Evolutionary conservation across 1,140 invertebrate genomes (phyloP), one percentile per base, ranked within the genome.

Genomic region (Neodiprion fabricii): DNA sequence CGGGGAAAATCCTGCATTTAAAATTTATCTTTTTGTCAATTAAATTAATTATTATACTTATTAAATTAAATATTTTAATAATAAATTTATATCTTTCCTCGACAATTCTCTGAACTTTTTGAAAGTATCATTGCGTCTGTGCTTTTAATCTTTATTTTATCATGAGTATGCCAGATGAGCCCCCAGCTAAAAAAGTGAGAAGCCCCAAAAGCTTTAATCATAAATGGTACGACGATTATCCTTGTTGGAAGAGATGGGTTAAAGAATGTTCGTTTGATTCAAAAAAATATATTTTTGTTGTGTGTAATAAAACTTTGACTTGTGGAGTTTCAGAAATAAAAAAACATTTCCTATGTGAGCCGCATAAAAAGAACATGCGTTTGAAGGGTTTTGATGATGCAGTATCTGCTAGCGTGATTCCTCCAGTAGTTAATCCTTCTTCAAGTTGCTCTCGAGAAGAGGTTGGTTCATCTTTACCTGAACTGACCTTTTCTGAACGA

Each of bases 151-250:
- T 17, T 17, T 70, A 70, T 48, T 70, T 48, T 5, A 70, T 70
- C 68, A 48, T 48, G 68, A 48, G 12, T 68, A 1, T 10, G 5
- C 28, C n/a, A 48, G 12, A 48, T 21, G n/a, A 17, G 14, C 12
- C 21, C 68, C 11, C 1, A 70, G 68, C 10, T 14, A 23, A 10
- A 48, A 17, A 17, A 17, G 17, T 17, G 47, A 48, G 11, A 23
- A 70, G 68, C 49, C 21, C 28, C 11, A 70, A 72, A 66, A 72
- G 5, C 14, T 71, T 71, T 66, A 53, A 71, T 65, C 67, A 71
- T 5, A 17, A 74, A 66, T 74, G 69, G 74, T 71, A 48, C 28
- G 74, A 71, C 48, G 69, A 71, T 71, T 3, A 47, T 48, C 69
- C 40, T 10, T 71, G 5, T 21, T 17, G 17, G 17, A 66, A 66